phyloP scores from a whole-genome alignment of 2,797 vertebrate species.

The Melanotaenia boesemani region DNA sequence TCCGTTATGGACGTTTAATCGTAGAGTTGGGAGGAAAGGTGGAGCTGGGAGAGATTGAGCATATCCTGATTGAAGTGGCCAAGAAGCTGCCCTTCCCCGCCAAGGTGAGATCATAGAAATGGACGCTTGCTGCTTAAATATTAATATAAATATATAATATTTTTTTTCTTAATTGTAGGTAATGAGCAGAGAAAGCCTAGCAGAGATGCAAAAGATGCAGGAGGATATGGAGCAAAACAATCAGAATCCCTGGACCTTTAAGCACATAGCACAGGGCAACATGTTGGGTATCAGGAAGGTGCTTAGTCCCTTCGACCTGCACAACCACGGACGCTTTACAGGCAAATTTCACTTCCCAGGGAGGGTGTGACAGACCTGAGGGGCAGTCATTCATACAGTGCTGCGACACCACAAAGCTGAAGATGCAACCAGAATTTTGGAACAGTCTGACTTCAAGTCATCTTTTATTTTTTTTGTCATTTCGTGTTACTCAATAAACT shows the following conservation, averaged over 20 bases:
- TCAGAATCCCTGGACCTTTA: constrained; percentile 97
- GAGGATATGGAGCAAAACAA: constrained; percentile 84
- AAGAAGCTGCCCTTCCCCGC: constrained; percentile 93
- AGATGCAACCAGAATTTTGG: constrained; percentile 4
- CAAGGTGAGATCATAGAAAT: constrained; percentile 64
- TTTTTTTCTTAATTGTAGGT: constrained; percentile 71
- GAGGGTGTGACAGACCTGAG: constrained; percentile 81
- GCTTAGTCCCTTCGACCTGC: constrained; percentile 89
- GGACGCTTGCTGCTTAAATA: not conserved
- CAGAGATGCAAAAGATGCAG: constrained; percentile 74
- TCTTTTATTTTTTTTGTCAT: not conserved
- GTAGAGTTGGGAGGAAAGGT: constrained; percentile 92
- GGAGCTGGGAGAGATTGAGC: constrained; percentile 86
- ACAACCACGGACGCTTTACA: constrained; percentile 85
- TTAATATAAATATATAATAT: no score
- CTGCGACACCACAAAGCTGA: constrained; percentile 3
- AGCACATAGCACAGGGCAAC: constrained; percentile 84
- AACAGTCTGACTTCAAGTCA: not conserved
- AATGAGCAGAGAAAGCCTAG: constrained; percentile 85
- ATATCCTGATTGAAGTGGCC: constrained; percentile 85
- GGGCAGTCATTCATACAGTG: constrained; percentile 7
- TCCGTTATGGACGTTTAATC: constrained; percentile 87
- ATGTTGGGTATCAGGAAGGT: constrained; percentile 92
- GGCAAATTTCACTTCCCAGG: constrained; percentile 88
- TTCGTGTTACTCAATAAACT: constrained; percentile 12